Base-by-base conservation (phyloP, 1,140 invertebrate species). In the Meloidogyne floridensis region DNA sequence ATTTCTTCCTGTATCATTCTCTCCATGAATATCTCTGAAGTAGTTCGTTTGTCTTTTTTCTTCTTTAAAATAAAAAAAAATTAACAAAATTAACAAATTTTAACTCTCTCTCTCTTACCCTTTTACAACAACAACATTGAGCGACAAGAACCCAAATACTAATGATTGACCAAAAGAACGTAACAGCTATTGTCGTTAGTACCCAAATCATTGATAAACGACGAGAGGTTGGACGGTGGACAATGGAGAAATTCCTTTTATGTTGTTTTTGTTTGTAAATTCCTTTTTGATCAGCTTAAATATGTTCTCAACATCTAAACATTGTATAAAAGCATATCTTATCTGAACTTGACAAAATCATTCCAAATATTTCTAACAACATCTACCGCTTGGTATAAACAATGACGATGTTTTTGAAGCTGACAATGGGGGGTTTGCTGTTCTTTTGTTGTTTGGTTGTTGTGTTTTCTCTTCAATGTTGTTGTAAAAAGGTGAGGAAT, bases 81-180 rank as follows among this genome's bases (percentile, higher is more conserved):
- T 15, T 8, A 59, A 5, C 4, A 59, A 15, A 15, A 15, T 65
- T 65, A 65, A 65, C n/a, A n/a, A n/a, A 7, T 6, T n/a, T 65
- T n/a, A 65, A 65, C 8, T 65, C 6, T n/a, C 2, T n/a, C n/a
- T n/a, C n/a, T 65, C 6, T n/a, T 7, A 65, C 59, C 59, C n/a
- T 65, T 65, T 65, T 65, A 65, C 59, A 65, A 11, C 59, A 65
- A 65, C 59, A 65, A 65, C 59, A 65, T 65, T 65, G 59, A 65
- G 59, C 59, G n/a, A 65, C 59, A 65, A 65, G 0, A 15, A 65
- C 7, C 59, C 59, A 65, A 65, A n/a, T n/a, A 65, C n/a, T 65
- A 7, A 65, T 65, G 59, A 65, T 65, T 15, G n/a, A 65, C 59
- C 15, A 65, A n/a, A 65, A 65, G n/a, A 65, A 11, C 10, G n/a